A percentile compares a stretch with the other conserved stretches of the same genome.
Conservation (phyloP, 2,888 invertebrate species). For the Plebejus argus region DNA sequence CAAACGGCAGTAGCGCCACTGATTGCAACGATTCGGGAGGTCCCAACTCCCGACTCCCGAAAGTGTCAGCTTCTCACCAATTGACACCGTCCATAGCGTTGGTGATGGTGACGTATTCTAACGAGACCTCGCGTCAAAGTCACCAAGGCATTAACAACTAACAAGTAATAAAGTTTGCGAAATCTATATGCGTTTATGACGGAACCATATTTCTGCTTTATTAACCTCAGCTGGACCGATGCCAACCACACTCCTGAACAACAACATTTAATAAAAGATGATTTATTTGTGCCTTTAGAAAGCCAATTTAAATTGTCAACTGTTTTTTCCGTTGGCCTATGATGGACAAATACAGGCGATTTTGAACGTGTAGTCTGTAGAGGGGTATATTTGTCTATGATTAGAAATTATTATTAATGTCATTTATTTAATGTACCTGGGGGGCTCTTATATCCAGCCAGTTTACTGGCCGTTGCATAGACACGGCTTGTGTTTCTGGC, state of each 20-base stretch:
- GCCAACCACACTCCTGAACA: background rate
- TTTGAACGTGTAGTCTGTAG: too few species aligned
- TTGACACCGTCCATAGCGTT: background rate
- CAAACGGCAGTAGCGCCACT: too few species aligned
- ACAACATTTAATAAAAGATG: slow-evolving; percentile 8
- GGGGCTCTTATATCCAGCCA: too few species aligned
- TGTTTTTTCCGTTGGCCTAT: background rate
- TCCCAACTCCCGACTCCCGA: too few species aligned
- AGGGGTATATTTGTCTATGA: too few species aligned
- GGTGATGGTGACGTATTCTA: too few species aligned
- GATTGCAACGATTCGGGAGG: too few species aligned
- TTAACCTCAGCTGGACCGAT: background rate
- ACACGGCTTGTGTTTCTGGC: too few species aligned
- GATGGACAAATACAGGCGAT: background rate
- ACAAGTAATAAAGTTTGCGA: background rate
- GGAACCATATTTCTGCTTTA: slow-evolving; percentile 21
- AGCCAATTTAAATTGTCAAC: background rate
- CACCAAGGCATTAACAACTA: background rate
- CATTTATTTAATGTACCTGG: too few species aligned
- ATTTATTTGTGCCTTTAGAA: background rate
- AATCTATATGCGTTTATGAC: slow-evolving; percentile 12
- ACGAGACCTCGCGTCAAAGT: background rate
- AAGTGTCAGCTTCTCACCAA: background rate
- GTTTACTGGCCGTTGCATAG: too few species aligned
- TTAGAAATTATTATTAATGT: too few species aligned